Evolutionary conservation across 2,797 vertebrate genomes (phyloP).

Genomic region (Eulemur albifrons): DNA sequence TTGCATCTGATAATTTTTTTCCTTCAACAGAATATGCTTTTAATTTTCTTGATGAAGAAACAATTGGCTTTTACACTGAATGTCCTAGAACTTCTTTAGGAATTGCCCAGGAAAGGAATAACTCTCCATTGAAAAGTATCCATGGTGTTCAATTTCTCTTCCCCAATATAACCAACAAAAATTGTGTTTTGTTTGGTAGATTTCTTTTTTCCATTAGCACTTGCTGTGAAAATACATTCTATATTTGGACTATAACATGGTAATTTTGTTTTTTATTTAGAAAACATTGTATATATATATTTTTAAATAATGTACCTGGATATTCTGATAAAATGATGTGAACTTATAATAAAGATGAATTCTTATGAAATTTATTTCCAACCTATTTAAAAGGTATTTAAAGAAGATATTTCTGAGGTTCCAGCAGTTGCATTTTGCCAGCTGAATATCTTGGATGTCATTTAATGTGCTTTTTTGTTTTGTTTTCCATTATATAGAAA

Average conservation of each 20-base stretch:
- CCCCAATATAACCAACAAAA: neutral
- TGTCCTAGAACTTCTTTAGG: neutral
- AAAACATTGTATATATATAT: neutral
- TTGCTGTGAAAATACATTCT: slow-evolving; percentile 30
- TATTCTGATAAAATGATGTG: neutral
- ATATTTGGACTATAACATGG: neutral
- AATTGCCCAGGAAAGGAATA: neutral
- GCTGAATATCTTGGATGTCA: neutral
- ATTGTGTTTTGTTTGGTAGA: neutral
- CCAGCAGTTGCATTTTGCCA: neutral
- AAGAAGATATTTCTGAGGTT: slow-evolving; percentile 25
- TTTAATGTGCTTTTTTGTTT: slow-evolving; percentile 14
- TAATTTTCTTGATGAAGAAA: slow-evolving; percentile 38
- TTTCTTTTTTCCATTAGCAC: slow-evolving; percentile 5
- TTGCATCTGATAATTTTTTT: slow-evolving; percentile 8
- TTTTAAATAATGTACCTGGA: neutral
- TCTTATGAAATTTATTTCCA: slow-evolving; percentile 36
- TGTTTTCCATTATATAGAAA: neutral
- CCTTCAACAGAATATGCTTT: neutral
- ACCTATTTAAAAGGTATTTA: neutral
- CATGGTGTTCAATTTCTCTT: neutral
- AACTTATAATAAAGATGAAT: neutral
- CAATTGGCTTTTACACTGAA: neutral
- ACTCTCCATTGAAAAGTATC: neutral
- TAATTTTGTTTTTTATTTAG: slow-evolving; percentile 19